These are phyloP conservation scores for Vespertilio murinus DNA, from an alignment of 2,797 vertebrate genomes.

Conservation along the genomic window DNA sequence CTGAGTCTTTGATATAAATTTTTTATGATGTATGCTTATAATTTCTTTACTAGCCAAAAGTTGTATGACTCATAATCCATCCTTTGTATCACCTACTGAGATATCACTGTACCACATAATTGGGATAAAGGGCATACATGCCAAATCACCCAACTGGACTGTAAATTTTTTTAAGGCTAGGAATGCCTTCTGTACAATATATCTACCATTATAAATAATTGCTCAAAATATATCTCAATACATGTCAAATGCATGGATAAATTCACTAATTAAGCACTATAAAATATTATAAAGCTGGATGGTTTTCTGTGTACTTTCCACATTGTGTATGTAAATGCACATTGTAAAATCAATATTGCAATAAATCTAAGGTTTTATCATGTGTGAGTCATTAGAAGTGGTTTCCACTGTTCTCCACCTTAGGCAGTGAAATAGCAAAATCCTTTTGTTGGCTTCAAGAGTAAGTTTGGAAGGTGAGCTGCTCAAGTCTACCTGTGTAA, in stretches of 20 bases:
- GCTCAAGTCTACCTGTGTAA: not conserved
- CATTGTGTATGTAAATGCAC: not conserved
- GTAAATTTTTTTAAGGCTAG: not conserved
- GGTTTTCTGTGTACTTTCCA: not conserved
- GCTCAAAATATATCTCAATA: not conserved
- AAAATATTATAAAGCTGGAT: not conserved
- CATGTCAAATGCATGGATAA: not conserved
- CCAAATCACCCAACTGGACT: not conserved
- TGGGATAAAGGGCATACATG: not conserved
- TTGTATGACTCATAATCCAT: not conserved
- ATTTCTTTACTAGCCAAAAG: not conserved
- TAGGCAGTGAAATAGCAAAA: not conserved
- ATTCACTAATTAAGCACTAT: not conserved
- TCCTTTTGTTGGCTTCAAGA: not conserved
- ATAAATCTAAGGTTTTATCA: not conserved
- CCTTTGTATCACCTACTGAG: not conserved
- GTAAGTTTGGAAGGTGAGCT: not conserved
- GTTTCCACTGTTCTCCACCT: not conserved
- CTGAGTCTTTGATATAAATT: not conserved
- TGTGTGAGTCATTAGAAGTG: not conserved
- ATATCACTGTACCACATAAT: not conserved
- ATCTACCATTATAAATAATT: not conserved
- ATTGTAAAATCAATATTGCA: not conserved
- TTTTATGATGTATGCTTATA: not conserved
- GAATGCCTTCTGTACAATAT: not conserved